phyloP scores from a whole-genome alignment of 1,140 invertebrate genomes.

The Calosoma granatense region DNA sequence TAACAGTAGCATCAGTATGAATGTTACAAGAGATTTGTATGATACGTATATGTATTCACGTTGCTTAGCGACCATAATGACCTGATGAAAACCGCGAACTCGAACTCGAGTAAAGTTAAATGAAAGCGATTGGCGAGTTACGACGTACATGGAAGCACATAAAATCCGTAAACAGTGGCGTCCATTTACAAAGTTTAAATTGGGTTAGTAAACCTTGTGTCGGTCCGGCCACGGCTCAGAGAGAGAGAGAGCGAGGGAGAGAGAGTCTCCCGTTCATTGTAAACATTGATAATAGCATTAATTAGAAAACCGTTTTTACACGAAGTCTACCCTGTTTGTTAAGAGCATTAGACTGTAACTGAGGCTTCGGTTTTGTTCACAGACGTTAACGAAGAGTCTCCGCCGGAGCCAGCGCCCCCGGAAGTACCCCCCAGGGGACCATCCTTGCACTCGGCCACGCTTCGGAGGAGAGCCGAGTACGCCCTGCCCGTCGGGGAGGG shows the following conservation, averaged over 20 bases:
- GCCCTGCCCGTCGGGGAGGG: conserved; percentile 22
- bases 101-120: conserved; percentile 9
- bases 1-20: no score
- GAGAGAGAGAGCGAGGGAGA: no score
- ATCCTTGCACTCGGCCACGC: conserved; percentile 46
- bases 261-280: conserved; percentile 8
- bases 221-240: not conserved
- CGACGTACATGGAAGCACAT: not conserved
- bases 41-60: no score
- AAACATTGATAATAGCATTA: conserved; percentile 15
- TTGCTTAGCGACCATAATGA: no score
- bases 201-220: not conserved
- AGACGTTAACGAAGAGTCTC: conserved; percentile 52
- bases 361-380: conserved; percentile 22
- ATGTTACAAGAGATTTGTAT: no score
- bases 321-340: not conserved
- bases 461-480: conserved; percentile 28
- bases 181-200: conserved; percentile 7
- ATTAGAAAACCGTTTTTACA: conserved; percentile 1
- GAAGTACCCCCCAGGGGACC: conserved; percentile 61
- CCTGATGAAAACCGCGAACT: no score
- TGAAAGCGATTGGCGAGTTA: not conserved
- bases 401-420: conserved; percentile 61
- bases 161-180: not conserved
- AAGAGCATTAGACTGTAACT: not conserved